These are phyloP conservation scores for Pteromalus puparum DNA, from an alignment of 1,140 invertebrate species.

Conservation along the genomic window DNA sequence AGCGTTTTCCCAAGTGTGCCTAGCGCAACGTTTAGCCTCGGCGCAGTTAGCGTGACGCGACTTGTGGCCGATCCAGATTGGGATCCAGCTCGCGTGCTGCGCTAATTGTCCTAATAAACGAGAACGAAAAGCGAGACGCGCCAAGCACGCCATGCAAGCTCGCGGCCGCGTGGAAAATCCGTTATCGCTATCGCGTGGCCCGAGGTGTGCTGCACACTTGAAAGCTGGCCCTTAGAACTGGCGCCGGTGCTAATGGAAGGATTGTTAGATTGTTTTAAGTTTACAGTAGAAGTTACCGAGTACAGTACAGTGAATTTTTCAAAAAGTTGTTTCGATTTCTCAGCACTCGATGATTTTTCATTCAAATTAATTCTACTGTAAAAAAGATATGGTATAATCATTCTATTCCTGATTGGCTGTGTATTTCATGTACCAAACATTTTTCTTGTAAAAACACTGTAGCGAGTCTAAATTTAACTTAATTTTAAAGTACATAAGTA, in stretches of 20 bases:
- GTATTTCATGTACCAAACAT: too few relatives aligned
- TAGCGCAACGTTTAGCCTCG: background rate
- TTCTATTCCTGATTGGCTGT: too few relatives aligned
- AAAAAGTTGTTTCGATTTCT: too few relatives aligned
- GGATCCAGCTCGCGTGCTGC: slow-evolving; percentile 27
- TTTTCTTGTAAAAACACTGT: too few relatives aligned
- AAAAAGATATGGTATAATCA: too few relatives aligned
- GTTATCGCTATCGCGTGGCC: slow-evolving; percentile 12
- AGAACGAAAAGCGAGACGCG: background rate
- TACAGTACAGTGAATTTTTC: background rate
- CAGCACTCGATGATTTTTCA: too few relatives aligned
- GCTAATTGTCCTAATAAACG: slow-evolving; percentile 40
- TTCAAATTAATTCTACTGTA: too few relatives aligned
- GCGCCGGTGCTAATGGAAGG: background rate
- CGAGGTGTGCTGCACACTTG: background rate
- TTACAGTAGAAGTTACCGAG: background rate
- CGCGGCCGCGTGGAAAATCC: background rate
- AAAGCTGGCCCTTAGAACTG: background rate
- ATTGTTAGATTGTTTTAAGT: background rate
- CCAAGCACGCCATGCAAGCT: too few relatives aligned
- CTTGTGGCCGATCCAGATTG: background rate
- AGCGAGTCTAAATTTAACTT: too few relatives aligned
- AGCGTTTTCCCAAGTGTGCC: background rate
- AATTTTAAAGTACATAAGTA: too few relatives aligned
- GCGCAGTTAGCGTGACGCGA: background rate